Evolutionary conservation across 2,888 invertebrate genomes (phyloP).

Genomic region (Tyria jacobaeae): DNA sequence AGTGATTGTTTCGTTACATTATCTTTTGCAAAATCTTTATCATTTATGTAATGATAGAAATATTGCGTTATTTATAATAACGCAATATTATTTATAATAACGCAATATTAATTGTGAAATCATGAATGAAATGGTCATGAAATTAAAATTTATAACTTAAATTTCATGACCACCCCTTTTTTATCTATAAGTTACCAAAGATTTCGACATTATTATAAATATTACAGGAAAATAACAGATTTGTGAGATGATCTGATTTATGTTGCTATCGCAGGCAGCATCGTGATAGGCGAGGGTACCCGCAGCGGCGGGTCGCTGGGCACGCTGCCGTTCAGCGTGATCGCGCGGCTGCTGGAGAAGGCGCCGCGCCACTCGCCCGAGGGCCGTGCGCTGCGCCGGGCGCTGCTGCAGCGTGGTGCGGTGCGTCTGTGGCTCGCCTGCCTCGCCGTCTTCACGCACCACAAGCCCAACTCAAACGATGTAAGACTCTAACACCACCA

Average conservation of each 20-base stretch:
- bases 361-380: conserved; percentile 89
- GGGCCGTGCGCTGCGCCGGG: conserved; percentile 89
- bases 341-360: conserved; percentile 91
- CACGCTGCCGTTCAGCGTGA: conserved; percentile 92
- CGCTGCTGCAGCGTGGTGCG: conserved; percentile 94
- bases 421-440: conserved; percentile 95
- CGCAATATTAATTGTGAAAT: too few species aligned
- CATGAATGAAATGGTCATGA: too few species aligned
- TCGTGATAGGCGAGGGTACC: conserved; percentile 62
- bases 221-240: too few species aligned
- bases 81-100: too few species aligned
- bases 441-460: conserved; percentile 95
- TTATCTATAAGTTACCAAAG: not conserved
- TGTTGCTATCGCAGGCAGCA: conserved; percentile 61
- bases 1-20: too few species aligned
- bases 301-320: conserved; percentile 68
- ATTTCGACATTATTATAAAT: too few species aligned
- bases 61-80: too few species aligned
- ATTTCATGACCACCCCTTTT: too few species aligned
- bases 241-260: not conserved
- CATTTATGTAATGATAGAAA: too few species aligned
- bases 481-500: too few species aligned
- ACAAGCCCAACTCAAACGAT: conserved; percentile 85
- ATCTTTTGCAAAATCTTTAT: too few species aligned
- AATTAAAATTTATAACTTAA: too few species aligned